Conservation (phyloP, 2,113 vertebrate species). For the Procapra przewalskii region DNA sequence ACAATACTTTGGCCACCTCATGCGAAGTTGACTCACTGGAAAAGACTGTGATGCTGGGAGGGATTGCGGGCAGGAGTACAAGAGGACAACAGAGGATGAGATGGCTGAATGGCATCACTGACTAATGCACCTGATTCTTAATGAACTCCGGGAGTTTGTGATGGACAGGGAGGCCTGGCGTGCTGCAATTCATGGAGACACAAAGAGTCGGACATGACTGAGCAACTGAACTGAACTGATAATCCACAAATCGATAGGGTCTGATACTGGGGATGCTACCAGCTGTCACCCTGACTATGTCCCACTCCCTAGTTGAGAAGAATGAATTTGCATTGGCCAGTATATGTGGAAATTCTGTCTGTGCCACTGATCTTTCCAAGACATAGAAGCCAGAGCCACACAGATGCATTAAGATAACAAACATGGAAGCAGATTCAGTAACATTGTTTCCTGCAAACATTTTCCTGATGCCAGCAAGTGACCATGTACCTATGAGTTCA, state of each 20-base stretch:
- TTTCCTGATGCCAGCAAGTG: neutral
- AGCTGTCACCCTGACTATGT: neutral
- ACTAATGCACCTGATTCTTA: too few relatives aligned
- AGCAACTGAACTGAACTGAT: too few relatives aligned
- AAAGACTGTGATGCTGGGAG: too few relatives aligned
- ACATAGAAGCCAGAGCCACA: neutral
- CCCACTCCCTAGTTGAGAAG: neutral
- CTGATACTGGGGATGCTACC: neutral
- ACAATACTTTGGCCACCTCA: too few relatives aligned
- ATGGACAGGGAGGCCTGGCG: too few relatives aligned
- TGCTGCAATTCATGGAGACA: accelerated
- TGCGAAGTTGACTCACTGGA: too few relatives aligned
- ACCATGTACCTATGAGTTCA: neutral
- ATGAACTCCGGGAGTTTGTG: accelerated
- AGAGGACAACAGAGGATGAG: too few relatives aligned
- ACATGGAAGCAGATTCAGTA: neutral
- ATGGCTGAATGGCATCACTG: too few relatives aligned
- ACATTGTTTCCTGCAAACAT: neutral
- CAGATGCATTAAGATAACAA: neutral
- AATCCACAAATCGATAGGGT: neutral
- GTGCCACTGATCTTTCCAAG: neutral
- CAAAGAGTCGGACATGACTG: too few relatives aligned
- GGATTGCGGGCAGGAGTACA: too few relatives aligned
- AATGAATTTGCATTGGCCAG: neutral
- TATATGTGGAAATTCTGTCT: neutral